These are phyloP conservation scores for Styela clava DNA, from an alignment of 23 tunicate genomes.

Conservation along the genomic window DNA sequence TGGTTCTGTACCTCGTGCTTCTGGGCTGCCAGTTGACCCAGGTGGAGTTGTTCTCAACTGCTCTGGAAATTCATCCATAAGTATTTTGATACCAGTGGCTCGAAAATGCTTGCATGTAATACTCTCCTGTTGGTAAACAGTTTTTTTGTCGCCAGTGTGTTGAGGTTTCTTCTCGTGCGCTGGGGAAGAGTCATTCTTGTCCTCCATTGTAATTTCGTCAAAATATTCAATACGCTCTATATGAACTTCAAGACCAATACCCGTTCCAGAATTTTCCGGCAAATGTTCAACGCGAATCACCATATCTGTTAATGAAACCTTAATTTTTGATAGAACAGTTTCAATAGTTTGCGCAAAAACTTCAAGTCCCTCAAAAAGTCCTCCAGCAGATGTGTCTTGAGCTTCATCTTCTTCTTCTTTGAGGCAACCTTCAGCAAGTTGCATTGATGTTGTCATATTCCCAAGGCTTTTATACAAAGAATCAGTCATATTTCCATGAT, in stretches of 20 bases:
- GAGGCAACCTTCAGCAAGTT: constrained; percentile 79
- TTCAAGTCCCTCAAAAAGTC: constrained; percentile 75
- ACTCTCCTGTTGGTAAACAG: background rate
- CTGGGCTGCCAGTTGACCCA: background rate
- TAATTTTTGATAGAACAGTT: constrained; percentile 58
- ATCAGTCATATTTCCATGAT: constrained; percentile 40
- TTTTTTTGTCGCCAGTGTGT: background rate
- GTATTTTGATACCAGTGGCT: constrained; percentile 31
- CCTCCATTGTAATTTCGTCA: constrained; percentile 30
- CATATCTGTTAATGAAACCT: constrained; percentile 60
- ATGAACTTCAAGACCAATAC: constrained; percentile 31
- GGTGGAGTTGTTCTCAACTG: background rate
- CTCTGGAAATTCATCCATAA: constrained; percentile 12
- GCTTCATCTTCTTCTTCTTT: constrained; percentile 17
- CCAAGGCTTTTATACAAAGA: constrained; percentile 51
- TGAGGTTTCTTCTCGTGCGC: constrained; percentile 3
- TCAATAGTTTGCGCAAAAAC: constrained; percentile 64
- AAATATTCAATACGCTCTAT: constrained; percentile 28
- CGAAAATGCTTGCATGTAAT: constrained; percentile 46
- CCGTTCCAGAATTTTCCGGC: constrained; percentile 8
- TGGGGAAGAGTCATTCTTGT: constrained; percentile 13
- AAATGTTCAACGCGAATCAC: constrained; percentile 49
- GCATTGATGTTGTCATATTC: constrained; percentile 94
- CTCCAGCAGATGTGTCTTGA: constrained; percentile 35
- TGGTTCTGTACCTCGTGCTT: background rate